Base-by-base conservation (phyloP, 1,140 invertebrate species). In the Camponotus floridanus region DNA sequence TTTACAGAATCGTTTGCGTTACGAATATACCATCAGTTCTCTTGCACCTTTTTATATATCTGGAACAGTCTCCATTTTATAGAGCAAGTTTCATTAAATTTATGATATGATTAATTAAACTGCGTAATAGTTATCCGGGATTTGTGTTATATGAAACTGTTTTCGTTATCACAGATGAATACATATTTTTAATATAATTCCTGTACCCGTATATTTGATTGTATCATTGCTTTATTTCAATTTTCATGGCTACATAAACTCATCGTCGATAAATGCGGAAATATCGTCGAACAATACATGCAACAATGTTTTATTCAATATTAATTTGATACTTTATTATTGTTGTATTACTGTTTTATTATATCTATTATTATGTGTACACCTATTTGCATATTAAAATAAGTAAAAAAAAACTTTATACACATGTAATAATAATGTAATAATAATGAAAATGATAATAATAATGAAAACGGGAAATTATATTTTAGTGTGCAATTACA, bases 201-300 rank as follows among this genome's bases (percentile, higher is more conserved):
- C 5, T 39, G 31, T 31, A 42, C 1, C 11, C 62, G 21, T 45
- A 45, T 15, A 21, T 36, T 36, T 39, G 8, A 76, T 33, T n/a
- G 62, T 33, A n/a, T 26, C 31, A 39, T n/a, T 2, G 13, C 8
- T 79, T 79, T 51, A 18, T 18, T 39, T 18, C 13, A 42, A 79
- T 67, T 39, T 15, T 33, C 26, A 33, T 78, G 7, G 13, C n/a
- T 31, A 31, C 51, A 36, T 78, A 51, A 51, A 67, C 18, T 31
- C n/a, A 18, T 78, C 15, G 31, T 39, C 33, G 36, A 76, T 61
- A 76, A 74, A 39, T 11, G 36, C 21, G 42, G 48, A 67, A 67
- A 79, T 51, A 67, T 79, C n/a, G 33, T 64, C 26, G 26, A 39
- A 21, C 9, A 15, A 18, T 39, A 13, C 45, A 42, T 1, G 4